A percentile compares a stretch with the other conserved stretches of the same genome.
Evolutionary conservation across 2,113 vertebrate species (phyloP).

Genomic region (Sciurus niger): DNA sequence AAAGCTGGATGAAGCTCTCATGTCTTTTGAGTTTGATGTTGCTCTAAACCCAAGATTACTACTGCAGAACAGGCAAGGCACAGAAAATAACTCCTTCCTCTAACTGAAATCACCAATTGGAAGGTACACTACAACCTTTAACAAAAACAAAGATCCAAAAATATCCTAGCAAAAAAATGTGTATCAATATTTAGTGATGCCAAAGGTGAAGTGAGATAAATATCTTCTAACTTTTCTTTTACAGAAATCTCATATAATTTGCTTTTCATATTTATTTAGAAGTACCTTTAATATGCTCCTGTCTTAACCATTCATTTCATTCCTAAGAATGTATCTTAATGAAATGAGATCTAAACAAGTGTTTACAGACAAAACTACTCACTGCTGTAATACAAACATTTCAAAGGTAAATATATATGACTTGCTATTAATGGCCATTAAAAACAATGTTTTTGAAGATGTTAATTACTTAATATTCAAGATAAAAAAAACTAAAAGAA

Average conservation of each 20-base stretch:
- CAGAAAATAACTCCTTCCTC: not conserved
- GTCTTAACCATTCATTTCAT: conserved; percentile 7
- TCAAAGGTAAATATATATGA: conserved; percentile 22
- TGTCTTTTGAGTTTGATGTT: not conserved
- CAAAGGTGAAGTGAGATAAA: conserved; percentile 15
- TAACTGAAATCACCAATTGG: not conserved
- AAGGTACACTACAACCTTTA: not conserved
- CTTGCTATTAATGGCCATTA: not conserved
- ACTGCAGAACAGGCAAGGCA: not conserved
- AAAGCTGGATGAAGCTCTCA: not conserved
- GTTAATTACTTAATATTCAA: not conserved
- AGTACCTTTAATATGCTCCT: not conserved
- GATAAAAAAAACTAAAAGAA: not conserved
- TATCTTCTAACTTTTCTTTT: conserved; percentile 17
- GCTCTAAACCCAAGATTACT: not conserved
- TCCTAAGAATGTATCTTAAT: conserved; percentile 33
- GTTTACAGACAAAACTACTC: not conserved
- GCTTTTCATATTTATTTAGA: not conserved
- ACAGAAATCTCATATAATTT: not conserved
- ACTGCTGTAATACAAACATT: not conserved
- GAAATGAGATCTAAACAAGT: conserved; percentile 24
- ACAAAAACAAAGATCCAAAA: not conserved
- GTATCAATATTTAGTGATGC: not conserved
- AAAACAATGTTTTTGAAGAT: conserved; percentile 43
- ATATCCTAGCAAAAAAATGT: not conserved